phyloP scores from a whole-genome alignment of 37 sponge, comb jelly and placozoan genomes.

The Dysidea cf. avara region DNA sequence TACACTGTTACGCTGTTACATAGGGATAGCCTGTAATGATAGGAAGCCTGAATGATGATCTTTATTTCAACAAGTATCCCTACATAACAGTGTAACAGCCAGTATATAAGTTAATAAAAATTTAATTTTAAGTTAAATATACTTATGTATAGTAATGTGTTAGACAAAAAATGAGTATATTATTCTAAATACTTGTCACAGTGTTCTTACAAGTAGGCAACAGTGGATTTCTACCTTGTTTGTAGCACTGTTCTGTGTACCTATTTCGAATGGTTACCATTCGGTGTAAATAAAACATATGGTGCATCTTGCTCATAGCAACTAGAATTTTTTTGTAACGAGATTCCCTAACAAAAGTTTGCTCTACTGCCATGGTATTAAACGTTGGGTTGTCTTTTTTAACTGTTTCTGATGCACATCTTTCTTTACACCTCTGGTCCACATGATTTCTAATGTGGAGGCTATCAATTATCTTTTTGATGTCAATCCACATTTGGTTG shows the following conservation, averaged over 20 bases:
- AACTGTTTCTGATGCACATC: neutral
- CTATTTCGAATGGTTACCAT: constrained; percentile 38
- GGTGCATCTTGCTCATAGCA: constrained; percentile 54
- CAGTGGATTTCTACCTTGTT: constrained; percentile 47
- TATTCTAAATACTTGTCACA: too few relatives aligned
- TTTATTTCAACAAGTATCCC: too few relatives aligned
- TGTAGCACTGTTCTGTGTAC: constrained; percentile 45
- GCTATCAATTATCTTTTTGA: neutral
- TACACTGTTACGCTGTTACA: too few relatives aligned
- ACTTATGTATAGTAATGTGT: too few relatives aligned
- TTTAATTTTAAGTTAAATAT: too few relatives aligned
- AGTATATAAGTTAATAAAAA: too few relatives aligned
- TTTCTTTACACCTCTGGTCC: neutral
- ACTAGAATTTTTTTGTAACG: constrained; percentile 29
- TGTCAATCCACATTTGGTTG: neutral
- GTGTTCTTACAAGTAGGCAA: constrained; percentile 23
- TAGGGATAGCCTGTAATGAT: too few relatives aligned
- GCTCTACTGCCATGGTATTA: constrained; percentile 48
- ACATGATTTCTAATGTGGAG: neutral
- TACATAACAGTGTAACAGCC: too few relatives aligned
- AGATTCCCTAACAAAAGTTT: constrained; percentile 33
- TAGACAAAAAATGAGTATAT: too few relatives aligned
- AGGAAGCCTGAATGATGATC: too few relatives aligned
- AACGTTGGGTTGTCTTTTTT: too few relatives aligned
- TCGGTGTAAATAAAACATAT: constrained; percentile 46